Conservation (phyloP, 2,113 vertebrate genomes). For the Microtus ochrogaster region DNA sequence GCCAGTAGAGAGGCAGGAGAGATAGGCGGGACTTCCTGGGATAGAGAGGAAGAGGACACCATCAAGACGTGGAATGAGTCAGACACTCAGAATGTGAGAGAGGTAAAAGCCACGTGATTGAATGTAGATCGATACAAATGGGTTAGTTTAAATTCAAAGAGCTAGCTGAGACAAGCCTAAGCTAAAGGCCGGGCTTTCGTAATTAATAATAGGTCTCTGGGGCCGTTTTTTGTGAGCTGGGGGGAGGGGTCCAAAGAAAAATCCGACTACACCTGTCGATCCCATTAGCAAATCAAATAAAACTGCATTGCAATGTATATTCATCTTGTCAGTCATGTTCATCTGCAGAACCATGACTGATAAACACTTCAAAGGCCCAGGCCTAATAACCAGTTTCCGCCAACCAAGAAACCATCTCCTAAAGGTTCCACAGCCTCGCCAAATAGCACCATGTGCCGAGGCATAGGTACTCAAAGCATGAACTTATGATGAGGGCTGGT, state of each 20-base stretch:
- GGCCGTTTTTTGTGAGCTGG: not conserved
- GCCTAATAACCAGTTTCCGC: not conserved
- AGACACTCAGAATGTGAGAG: no score
- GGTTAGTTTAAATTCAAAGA: no score
- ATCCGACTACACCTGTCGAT: not conserved
- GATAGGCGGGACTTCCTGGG: no score
- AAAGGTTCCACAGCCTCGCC: not conserved
- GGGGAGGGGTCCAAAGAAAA: not conserved
- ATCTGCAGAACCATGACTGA: no score
- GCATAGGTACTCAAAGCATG: not conserved
- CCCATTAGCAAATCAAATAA: not conserved
- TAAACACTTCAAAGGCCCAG: not conserved
- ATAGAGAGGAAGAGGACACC: no score
- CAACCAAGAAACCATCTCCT: not conserved
- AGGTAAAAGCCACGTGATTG: no score
- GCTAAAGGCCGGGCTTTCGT: no score
- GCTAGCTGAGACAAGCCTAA: no score
- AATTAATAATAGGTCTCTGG: no score
- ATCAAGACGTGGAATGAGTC: no score
- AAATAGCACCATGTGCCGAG: not conserved
- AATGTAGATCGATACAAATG: no score
- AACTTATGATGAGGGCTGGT: not conserved
- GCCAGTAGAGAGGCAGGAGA: no score
- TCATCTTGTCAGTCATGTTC: not conserved
- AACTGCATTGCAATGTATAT: not conserved